Evolutionary conservation across 2,113 vertebrate species (phyloP).

Genomic region (Sylvicapra grimmia): DNA sequence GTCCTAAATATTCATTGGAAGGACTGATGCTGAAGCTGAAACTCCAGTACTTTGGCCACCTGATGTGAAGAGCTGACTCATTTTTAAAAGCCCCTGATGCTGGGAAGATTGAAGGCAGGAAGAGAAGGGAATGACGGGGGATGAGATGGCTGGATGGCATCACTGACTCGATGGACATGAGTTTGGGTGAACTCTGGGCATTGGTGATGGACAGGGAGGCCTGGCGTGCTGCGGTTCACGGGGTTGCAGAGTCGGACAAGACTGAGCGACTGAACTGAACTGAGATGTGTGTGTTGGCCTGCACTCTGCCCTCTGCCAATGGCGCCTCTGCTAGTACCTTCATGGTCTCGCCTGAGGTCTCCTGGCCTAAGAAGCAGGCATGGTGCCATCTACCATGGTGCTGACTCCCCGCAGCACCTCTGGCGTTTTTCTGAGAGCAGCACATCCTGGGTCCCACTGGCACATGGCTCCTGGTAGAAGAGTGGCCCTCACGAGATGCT

Average conservation of each 20-base stretch:
- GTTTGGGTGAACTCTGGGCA: no score
- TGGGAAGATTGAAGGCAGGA: background rate
- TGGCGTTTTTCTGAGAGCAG: background rate
- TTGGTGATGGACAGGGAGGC: background rate
- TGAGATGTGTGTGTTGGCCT: background rate
- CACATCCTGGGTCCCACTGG: background rate
- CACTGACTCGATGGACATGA: background rate
- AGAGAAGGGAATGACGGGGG: background rate
- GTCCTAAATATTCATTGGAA: background rate
- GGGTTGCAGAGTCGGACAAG: rapidly evolving
- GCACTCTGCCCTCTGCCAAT: background rate
- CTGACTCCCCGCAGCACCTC: rapidly evolving
- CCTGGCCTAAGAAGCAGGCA: background rate
- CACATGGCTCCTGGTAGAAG: background rate
- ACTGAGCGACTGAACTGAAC: background rate
- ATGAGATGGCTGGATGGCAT: background rate
- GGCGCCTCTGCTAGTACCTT: background rate
- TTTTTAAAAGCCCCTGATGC: background rate
- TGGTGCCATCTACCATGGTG: rapidly evolving
- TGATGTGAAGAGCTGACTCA: background rate
- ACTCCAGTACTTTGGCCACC: background rate
- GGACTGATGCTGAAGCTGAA: background rate
- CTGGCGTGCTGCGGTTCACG: background rate
- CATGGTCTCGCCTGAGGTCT: background rate
- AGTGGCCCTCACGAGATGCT: background rate